phyloP scores from a whole-genome alignment of 2,113 vertebrate genomes.

The Etheostoma spectabile region DNA sequence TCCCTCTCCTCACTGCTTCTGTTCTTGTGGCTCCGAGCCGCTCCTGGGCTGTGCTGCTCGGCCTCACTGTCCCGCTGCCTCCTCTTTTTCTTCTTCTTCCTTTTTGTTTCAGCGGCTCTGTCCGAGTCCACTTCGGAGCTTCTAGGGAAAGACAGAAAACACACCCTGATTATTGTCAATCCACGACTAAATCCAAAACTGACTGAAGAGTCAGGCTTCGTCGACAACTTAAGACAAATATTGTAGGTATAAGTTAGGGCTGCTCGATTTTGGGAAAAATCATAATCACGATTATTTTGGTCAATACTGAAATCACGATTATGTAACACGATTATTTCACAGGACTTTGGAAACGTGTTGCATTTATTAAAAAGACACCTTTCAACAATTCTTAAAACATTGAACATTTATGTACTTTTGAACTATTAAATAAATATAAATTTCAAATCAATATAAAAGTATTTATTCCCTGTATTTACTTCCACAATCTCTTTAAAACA shows the following conservation, averaged over 20 bases:
- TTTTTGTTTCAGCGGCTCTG: conserved; percentile 81
- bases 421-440: too few species aligned
- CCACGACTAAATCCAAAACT: not conserved
- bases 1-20: conserved; percentile 64
- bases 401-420: too few species aligned
- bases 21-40: conserved; percentile 36
- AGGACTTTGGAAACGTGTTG: too few species aligned
- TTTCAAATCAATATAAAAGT: too few species aligned
- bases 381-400: too few species aligned
- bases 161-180: not conserved
- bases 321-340: too few species aligned
- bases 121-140: conserved; percentile 83
- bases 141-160: conserved; percentile 58
- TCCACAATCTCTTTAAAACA: too few species aligned
- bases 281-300: too few species aligned
- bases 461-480: too few species aligned
- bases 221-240: not conserved
- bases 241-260: not conserved
- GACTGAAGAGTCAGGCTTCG: not conserved
- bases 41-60: conserved; percentile 57
- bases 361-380: too few species aligned
- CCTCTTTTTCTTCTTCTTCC: conserved; percentile 90
- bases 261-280: too few species aligned
- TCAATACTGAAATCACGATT: too few species aligned
- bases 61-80: conserved; percentile 79